phyloP scores from a whole-genome alignment of 2,888 invertebrate species.

The Sesia bembeciformis region DNA sequence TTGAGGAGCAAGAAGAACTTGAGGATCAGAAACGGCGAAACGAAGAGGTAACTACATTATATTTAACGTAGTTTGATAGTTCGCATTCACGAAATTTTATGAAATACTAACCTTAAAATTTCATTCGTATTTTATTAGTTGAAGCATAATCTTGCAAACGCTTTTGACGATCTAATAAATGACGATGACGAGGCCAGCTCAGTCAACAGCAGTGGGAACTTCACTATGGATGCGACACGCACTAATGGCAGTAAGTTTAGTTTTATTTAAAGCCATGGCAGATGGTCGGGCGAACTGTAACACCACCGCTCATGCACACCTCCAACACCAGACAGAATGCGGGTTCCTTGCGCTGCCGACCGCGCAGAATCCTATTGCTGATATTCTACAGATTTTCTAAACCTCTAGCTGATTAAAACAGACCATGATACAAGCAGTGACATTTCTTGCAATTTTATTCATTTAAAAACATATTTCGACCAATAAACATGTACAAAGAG shows the following conservation, averaged over 20 bases:
- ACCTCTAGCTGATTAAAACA: no score
- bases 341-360: no score
- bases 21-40: conserved; percentile 80
- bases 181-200: conserved; percentile 79
- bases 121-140: conserved; percentile 56
- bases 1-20: conserved; percentile 79
- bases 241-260: conserved; percentile 36
- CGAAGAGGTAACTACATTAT: conserved; percentile 70
- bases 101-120: background rate
- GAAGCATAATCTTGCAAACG: conserved; percentile 76
- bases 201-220: conserved; percentile 72
- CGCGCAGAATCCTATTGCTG: no score
- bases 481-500: no score
- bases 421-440: no score
- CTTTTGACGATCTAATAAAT: conserved; percentile 79
- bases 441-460: no score
- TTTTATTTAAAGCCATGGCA: no score
- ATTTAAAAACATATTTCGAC: no score
- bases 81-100: conserved; percentile 1
- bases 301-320: no score
- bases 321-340: no score
- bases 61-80: background rate
- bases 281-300: no score
- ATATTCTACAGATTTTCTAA: no score
- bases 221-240: conserved; percentile 46